Percentiles rank a stretch among this genome's conserved stretches.
Conservation (phyloP, 2,888 invertebrate species). For the Drosophila pegasa region DNA sequence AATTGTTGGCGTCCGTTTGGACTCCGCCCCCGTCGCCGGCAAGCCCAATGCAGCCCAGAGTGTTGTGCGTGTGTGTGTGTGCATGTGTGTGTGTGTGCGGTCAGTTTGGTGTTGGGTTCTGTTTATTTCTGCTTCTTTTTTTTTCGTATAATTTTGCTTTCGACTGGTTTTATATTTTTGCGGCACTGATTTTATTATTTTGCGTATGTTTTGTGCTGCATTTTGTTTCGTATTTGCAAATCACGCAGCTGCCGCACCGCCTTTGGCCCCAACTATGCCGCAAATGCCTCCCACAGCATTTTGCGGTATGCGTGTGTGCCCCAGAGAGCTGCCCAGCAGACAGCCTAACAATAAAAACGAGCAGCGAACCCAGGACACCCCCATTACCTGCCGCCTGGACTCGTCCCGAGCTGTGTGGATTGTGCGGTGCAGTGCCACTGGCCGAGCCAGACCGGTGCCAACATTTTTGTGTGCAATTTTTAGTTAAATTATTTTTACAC, state of each 20-base stretch:
- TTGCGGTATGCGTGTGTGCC: conserved; percentile 59
- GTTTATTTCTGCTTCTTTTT: conserved; percentile 17
- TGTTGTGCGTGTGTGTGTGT: conserved; percentile 4
- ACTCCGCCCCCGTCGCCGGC: conserved; percentile 66
- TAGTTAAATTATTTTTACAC: conserved; percentile 79
- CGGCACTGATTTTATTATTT: conserved; percentile 67
- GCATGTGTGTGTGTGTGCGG: conserved; percentile 38
- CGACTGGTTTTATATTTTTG: conserved; percentile 61
- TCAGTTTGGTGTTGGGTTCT: conserved; percentile 43
- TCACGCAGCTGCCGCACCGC: conserved; percentile 39
- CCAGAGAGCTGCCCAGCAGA: conserved; percentile 45
- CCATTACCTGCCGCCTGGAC: conserved; percentile 5
- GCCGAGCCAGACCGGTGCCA: conserved; percentile 57
- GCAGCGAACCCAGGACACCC: neutral
- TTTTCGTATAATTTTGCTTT: conserved; percentile 22
- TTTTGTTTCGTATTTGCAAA: conserved; percentile 52
- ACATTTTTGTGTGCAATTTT: conserved; percentile 79
- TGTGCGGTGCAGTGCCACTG: conserved; percentile 31
- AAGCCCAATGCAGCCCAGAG: conserved; percentile 37
- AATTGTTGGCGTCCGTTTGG: conserved; percentile 41
- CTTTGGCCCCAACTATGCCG: conserved; percentile 33
- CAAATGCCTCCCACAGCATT: conserved; percentile 68
- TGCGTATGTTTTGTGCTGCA: conserved; percentile 53
- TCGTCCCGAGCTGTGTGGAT: conserved; percentile 11
- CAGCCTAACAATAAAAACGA: conserved; percentile 17